Percentiles rank a stretch among this genome's conserved stretches.
These are phyloP conservation scores for Agrochola litura DNA, from an alignment of 2,888 invertebrate species.

Conservation along the genomic window DNA sequence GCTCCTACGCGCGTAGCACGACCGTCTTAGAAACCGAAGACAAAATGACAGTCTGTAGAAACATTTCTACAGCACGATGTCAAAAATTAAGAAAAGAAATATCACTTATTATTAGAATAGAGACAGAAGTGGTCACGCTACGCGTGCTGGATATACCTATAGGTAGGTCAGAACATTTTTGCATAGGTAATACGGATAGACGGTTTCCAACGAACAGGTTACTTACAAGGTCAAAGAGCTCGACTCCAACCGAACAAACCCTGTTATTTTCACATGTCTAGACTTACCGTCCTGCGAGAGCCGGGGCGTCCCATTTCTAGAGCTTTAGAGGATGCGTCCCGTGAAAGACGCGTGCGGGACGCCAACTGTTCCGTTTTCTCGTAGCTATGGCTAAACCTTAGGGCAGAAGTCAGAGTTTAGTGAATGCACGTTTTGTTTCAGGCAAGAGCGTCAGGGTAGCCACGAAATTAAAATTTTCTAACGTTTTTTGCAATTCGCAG, in stretches of 20 bases:
- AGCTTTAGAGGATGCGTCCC: too few relatives aligned
- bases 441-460: too few relatives aligned
- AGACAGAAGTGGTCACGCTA: background rate
- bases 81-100: background rate
- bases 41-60: background rate
- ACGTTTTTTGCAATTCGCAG: too few relatives aligned
- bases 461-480: too few relatives aligned
- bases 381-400: too few relatives aligned
- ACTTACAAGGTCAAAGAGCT: background rate
- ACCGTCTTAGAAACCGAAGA: background rate
- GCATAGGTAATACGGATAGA: background rate
- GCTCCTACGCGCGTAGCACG: background rate
- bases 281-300: too few relatives aligned
- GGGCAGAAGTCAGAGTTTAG: too few relatives aligned
- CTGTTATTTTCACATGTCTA: background rate
- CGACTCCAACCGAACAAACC: conserved; percentile 1
- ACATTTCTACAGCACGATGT: background rate
- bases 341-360: too few relatives aligned
- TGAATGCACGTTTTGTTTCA: too few relatives aligned
- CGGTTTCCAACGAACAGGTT: background rate
- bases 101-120: background rate
- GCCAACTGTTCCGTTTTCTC: too few relatives aligned
- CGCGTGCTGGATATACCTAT: background rate
- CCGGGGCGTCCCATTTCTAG: too few relatives aligned
- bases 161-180: background rate